These are phyloP conservation scores for Eulemur rufifrons DNA, from an alignment of 2,113 vertebrate species.

Conservation along the genomic window DNA sequence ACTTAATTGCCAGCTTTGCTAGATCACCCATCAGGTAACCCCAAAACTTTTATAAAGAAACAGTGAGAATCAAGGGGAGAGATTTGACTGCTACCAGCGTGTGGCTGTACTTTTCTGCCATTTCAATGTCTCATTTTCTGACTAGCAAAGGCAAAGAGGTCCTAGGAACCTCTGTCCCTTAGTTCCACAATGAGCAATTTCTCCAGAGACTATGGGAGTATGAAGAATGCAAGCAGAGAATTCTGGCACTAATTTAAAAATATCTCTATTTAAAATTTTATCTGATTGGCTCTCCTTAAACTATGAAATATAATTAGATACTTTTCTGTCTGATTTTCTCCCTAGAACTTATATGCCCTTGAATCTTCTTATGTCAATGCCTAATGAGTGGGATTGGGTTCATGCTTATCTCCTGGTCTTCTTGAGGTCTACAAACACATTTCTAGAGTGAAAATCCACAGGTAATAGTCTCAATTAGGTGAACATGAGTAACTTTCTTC, in stretches of 20 bases:
- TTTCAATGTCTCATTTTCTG: not conserved
- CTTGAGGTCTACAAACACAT: not conserved
- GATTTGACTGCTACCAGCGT: not conserved
- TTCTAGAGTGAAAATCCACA: not conserved
- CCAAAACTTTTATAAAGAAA: conserved; percentile 21
- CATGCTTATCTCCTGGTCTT: not conserved
- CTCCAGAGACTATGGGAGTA: not conserved
- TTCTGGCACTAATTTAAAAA: conserved; percentile 25
- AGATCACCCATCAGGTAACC: not conserved
- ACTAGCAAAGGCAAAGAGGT: not conserved
- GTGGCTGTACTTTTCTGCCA: not conserved
- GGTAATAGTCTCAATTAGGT: not conserved
- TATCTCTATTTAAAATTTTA: conserved; percentile 17
- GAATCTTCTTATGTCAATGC: conserved; percentile 9
- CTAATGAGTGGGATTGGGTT: not conserved
- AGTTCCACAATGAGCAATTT: not conserved
- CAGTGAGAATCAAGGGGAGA: not conserved
- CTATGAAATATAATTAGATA: conserved; percentile 33
- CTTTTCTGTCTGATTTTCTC: conserved; percentile 13
- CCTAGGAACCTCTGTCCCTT: not conserved
- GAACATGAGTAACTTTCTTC: not conserved
- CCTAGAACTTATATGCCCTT: not conserved
- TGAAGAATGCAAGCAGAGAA: not conserved
- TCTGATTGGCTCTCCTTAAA: not conserved
- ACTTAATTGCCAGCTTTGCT: not conserved